phyloP scores from a whole-genome alignment of 2,888 invertebrate genomes.

The Diarsia rubi region DNA sequence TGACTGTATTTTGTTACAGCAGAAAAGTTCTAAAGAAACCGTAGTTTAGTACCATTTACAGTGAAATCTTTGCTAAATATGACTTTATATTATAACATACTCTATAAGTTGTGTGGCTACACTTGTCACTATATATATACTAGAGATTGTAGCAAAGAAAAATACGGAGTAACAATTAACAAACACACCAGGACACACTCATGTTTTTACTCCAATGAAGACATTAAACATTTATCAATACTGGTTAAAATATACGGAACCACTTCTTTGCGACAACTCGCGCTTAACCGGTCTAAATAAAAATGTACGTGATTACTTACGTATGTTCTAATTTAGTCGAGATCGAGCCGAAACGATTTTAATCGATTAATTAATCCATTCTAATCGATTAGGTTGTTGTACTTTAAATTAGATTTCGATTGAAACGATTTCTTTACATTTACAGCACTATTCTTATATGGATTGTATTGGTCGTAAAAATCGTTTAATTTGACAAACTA shows the following conservation, averaged over 20 bases:
- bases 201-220: constrained; percentile 61
- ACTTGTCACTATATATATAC: neutral
- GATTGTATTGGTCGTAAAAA: constrained; percentile 57
- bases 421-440: constrained; percentile 70
- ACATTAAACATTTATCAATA: constrained; percentile 56
- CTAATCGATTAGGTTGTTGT: constrained; percentile 79
- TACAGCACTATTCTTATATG: constrained; percentile 65
- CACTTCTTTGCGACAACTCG: constrained; percentile 28
- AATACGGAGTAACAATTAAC: constrained; percentile 43
- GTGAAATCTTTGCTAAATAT: neutral
- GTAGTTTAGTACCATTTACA: accelerated
- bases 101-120: neutral
- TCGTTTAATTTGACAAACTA: constrained; percentile 62
- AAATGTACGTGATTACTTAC: constrained; percentile 70
- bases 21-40: neutral
- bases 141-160: constrained; percentile 18
- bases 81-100: neutral
- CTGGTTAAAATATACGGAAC: constrained; percentile 66
- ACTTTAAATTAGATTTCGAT: constrained; percentile 76
- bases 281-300: constrained; percentile 61
- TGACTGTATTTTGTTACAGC: neutral
- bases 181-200: constrained; percentile 38
- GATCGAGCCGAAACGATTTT: constrained; percentile 68
- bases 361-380: constrained; percentile 77
- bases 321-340: constrained; percentile 80